A percentile compares a stretch with the other conserved stretches of the same genome.
Evolutionary conservation across 2,888 invertebrate species (phyloP).

Genomic region (Strigamia transsilvanica): DNA sequence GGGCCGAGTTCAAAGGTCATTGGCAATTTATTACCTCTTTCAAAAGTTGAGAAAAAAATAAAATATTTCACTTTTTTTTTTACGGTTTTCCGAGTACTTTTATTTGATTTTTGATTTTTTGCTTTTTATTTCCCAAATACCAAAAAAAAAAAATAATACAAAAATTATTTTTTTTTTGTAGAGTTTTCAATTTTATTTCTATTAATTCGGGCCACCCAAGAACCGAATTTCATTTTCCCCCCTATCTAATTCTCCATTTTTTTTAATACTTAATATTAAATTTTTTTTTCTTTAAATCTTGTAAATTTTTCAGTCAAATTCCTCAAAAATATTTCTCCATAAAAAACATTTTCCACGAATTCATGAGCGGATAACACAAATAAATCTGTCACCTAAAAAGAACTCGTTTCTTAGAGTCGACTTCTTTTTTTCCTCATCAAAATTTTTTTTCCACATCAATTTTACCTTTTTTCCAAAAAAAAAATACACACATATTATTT

Average conservation of each 20-base stretch:
- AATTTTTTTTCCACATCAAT: neutral
- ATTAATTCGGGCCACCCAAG: too few species aligned
- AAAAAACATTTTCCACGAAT: constrained; percentile 38
- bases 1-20: constrained; percentile 13
- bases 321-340: constrained; percentile 18
- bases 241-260: too few species aligned
- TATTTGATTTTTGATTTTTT: neutral
- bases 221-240: too few species aligned
- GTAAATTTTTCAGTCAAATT: neutral
- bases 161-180: neutral
- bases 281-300: neutral
- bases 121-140: too few species aligned
- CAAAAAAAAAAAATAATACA: neutral
- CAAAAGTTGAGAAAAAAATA: constrained; percentile 6
- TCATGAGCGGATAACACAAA: constrained; percentile 38
- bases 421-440: neutral
- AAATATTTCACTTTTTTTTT: neutral
- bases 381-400: constrained; percentile 42
- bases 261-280: too few species aligned
- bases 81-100: too few species aligned
- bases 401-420: constrained; percentile 12
- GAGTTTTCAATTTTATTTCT: neutral
- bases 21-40: constrained; percentile 15
- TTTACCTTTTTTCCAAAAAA: neutral
- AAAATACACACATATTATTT: neutral